Conservation (phyloP, 2,113 vertebrate species). For the Gobiocypris rarus region DNA sequence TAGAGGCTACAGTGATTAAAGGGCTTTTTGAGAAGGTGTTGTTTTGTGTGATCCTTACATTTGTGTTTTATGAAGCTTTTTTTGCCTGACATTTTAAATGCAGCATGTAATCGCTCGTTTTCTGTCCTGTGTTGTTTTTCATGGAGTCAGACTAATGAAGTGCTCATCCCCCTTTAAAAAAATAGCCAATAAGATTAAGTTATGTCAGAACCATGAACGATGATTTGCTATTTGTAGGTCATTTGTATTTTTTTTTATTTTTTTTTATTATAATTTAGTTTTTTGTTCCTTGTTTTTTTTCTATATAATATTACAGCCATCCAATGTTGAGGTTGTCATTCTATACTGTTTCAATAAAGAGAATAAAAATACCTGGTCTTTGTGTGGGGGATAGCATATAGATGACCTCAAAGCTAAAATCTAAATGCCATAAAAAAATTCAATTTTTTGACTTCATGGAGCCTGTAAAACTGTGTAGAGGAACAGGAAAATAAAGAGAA, state of each 20-base stretch:
- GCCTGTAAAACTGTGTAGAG: neutral
- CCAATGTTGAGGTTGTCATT: neutral
- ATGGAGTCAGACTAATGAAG: neutral
- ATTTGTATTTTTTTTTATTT: neutral
- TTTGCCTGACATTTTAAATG: neutral
- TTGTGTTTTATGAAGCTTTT: neutral
- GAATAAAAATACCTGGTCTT: neutral
- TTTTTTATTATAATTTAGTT: neutral
- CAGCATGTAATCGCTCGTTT: neutral
- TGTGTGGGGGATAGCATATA: neutral
- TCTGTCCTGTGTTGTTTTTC: neutral
- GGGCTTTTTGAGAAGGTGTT: neutral
- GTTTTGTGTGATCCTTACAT: neutral
- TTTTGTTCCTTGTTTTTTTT: neutral
- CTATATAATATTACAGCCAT: neutral
- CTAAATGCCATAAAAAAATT: neutral
- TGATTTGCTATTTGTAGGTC: neutral
- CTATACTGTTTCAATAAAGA: neutral
- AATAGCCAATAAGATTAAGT: neutral
- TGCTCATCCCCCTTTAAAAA: neutral
- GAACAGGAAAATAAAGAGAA: neutral
- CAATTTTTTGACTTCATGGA: neutral
- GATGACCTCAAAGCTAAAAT: neutral
- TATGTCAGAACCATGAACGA: neutral
- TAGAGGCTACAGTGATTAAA: neutral